Evolutionary conservation across 2,113 vertebrate species (phyloP), one percentile per base, ranked within the genome.

Genomic region (Ictalurus punctatus): DNA sequence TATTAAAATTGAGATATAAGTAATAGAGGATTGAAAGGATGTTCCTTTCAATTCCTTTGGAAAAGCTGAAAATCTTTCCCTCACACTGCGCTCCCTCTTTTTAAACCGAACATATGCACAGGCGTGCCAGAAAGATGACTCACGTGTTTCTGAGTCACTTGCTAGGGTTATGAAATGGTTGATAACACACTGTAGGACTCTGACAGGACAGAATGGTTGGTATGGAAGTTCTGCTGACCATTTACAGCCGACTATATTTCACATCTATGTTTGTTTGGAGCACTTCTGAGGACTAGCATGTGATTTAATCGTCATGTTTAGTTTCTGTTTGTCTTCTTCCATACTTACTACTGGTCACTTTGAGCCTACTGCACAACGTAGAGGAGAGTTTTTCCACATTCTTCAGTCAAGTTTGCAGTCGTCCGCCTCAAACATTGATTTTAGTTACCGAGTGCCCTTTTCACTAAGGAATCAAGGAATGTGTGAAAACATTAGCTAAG

Each of bases 11-110:
- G 7, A 44, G 2, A 23, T 40, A 37, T 40, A 23, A 21, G 71
- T 40, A 40, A 23, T 23, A 19, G 17, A 10, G 37, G 34, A 40
- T 74, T 40, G 3, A 74, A 21, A 61, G 19, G 19, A 74, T 78
- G 74, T 94, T 94, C 92, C 93, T 90, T 83, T 90, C 44, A 44
- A 25, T 19, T 44, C 37, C 8, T 25, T 40, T 44, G 71, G 56
- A 78, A 86, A 86, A 44, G 58, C 44, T 84, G 37, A 27, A 48
- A 52, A 65, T n/a, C 37, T 48, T 27, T 67, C 69, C 37, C 23
- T 27, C 23, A 14, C 34, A 25, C 54, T n/a, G 25, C 3, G 9
- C 34, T 61, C 37, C 7, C 25, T 86, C 58, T 44, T 4, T 76
- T 27, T n/a, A 54, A 85, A 34, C 16, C 73, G 83, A 34, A 79